These are phyloP conservation scores for Lycodopsis pacificus DNA, from an alignment of 2,797 vertebrate genomes.

Conservation along the genomic window DNA sequence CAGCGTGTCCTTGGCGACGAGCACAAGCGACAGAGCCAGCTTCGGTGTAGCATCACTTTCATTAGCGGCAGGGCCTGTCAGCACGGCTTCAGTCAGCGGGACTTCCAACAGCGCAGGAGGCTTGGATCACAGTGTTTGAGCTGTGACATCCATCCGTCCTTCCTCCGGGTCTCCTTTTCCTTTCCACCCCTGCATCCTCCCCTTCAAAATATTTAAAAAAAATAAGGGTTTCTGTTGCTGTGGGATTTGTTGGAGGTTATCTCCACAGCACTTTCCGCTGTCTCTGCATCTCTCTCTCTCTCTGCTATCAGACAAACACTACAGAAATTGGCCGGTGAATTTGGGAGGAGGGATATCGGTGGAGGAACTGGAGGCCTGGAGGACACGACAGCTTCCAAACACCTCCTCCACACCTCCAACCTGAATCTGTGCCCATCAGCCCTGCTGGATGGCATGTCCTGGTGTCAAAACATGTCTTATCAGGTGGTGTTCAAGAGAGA, in stretches of 20 bases:
- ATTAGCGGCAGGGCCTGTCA: constrained; percentile 60
- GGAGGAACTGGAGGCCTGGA: constrained; percentile 20
- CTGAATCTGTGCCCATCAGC: constrained; percentile 23
- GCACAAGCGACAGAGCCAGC: constrained; percentile 23
- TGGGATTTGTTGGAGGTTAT: constrained; percentile 13
- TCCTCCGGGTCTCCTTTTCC: background rate
- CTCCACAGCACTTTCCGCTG: background rate
- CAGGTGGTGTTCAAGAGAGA: constrained; percentile 19
- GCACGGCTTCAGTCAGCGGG: constrained; percentile 31
- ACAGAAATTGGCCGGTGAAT: constrained; percentile 12
- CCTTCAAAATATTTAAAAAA: constrained; percentile 9
- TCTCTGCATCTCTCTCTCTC: background rate
- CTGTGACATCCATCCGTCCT: constrained; percentile 10
- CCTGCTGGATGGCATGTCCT: constrained; percentile 3
- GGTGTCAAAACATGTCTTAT: constrained; percentile 41
- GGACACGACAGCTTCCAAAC: constrained; percentile 32
- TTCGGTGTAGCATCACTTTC: constrained; percentile 32
- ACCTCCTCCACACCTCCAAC: constrained; percentile 26
- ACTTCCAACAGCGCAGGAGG: constrained; percentile 19
- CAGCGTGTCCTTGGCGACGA: constrained; percentile 53
- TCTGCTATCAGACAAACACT: constrained; percentile 30
- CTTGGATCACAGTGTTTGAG: constrained; percentile 34
- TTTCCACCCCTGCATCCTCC: background rate
- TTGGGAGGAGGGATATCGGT: background rate
- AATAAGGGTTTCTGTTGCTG: background rate